Base-by-base conservation (phyloP, 2,113 vertebrate species). In the Alethe diademata region DNA sequence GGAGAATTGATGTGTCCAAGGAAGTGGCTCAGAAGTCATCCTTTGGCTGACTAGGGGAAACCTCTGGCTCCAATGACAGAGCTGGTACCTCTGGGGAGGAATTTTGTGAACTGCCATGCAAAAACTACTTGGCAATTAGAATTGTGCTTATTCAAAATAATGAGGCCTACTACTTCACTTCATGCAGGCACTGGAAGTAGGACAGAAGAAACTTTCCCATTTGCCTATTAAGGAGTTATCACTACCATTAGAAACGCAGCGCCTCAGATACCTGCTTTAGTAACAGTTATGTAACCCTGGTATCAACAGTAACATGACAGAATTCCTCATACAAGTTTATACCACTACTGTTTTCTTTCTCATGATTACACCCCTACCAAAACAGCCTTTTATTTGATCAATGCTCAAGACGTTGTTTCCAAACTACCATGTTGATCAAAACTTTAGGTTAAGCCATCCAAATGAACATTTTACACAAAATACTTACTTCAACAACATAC, bases 401-500 rank as follows among this genome's bases (percentile, higher is more conserved):
- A 71, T 42, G 75, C 94, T 87, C 88, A 90, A 92, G 96, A 96
- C 15, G 74, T 38, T 86, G 96, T 86, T 93, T 95, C 91, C 89
- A 79, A 96, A 62, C 90, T 82, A 89, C 58, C 93, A 89, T 11
- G 80, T 24, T 93, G 84, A 93, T 83, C 97, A 95, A 96, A 96
- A 95, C 96, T 89, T 22, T 74, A 95, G 93, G 80, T 94, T 91
- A 94, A 95, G 91, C 97, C 97, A 97, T 97, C 95, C 90, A 92
- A 95, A 97, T 58, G 92, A 97, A 97, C 24, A 91, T 96, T 97
- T 94, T 96, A 97, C 98, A 98, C 96, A 98, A 98, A 98, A 98
- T 98, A 98, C 97, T 96, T 97, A 97, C 97, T 97, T 98, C 98
- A 97, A 97, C 97, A 97, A 98, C 98, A 98, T 98, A 98, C 98